Conservation (phyloP, 1,140 invertebrate genomes). For the Danaus melanippus region DNA sequence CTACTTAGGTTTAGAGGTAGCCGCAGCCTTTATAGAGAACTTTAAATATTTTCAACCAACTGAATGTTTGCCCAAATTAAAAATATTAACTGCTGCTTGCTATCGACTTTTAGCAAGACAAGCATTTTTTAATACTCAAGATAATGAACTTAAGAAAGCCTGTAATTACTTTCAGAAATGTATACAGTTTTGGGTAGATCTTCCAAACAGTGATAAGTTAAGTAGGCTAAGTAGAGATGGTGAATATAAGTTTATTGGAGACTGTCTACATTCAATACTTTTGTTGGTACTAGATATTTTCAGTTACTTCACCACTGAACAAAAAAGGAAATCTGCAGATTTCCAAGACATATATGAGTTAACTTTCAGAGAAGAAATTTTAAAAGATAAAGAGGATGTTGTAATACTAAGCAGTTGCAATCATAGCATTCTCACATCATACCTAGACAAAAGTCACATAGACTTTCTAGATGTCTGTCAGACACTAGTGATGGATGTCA, state of each 20-base stretch:
- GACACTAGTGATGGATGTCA: constrained; percentile 49
- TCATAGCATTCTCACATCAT: constrained; percentile 30
- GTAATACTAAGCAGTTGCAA: constrained; percentile 26
- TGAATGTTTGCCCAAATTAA: constrained; percentile 36
- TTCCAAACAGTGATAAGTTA: constrained; percentile 43
- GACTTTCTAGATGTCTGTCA: constrained; percentile 43
- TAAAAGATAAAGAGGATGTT: constrained; percentile 16
- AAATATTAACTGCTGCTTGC: constrained; percentile 32
- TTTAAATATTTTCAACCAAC: constrained; percentile 50
- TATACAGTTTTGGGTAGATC: constrained; percentile 41
- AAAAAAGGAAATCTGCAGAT: constrained; percentile 24
- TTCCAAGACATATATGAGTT: constrained; percentile 37
- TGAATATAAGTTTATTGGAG: constrained; percentile 44
- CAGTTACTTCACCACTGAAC: constrained; percentile 23
- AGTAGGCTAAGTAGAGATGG: constrained; percentile 40
- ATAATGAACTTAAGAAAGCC: constrained; percentile 24
- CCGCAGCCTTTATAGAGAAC: constrained; percentile 37
- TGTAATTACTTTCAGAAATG: constrained; percentile 43
- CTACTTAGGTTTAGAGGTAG: constrained; percentile 38
- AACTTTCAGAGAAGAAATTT: constrained; percentile 34
- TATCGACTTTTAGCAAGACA: constrained; percentile 45
- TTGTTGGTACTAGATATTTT: constrained; percentile 35
- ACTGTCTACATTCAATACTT: constrained; percentile 35
- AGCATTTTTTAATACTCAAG: constrained; percentile 37
- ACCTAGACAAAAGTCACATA: constrained; percentile 36